A percentile compares a stretch with the other conserved stretches of the same genome.
phyloP scores from a whole-genome alignment of 2,113 vertebrate species.

The Hystrix brachyura region DNA sequence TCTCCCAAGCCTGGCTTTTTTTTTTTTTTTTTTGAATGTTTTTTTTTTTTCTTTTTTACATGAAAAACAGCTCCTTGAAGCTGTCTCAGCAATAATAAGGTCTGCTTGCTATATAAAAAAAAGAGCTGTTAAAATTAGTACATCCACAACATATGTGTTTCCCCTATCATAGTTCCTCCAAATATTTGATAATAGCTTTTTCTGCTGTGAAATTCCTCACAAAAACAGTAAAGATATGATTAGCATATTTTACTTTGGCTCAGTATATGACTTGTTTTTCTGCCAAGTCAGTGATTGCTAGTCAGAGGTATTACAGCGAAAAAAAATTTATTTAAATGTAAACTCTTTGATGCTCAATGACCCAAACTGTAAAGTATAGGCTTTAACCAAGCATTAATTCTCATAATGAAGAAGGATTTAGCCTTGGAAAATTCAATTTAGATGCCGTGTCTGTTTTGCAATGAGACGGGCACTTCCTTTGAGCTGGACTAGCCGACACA shows the following conservation, averaged over 20 bases:
- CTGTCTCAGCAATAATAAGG: not conserved
- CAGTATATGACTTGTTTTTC: not conserved
- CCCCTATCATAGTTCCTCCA: not conserved
- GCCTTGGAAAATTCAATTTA: not conserved
- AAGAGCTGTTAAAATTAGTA: constrained; percentile 53
- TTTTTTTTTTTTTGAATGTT: not conserved
- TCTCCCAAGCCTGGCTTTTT: not conserved
- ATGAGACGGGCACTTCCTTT: not conserved
- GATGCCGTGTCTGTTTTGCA: not conserved
- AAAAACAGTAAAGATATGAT: constrained; percentile 72
- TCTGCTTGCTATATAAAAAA: constrained; percentile 36
- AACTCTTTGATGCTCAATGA: not conserved
- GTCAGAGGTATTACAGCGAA: constrained; percentile 21
- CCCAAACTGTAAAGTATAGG: not conserved
- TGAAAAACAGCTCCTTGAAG: constrained; percentile 22
- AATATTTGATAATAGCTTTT: constrained; percentile 60
- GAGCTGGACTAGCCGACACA: constrained; percentile 20
- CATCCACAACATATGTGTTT: not conserved
- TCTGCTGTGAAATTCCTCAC: constrained; percentile 62
- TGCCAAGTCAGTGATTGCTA: not conserved
- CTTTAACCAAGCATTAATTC: constrained; percentile 12
- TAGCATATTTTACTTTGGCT: constrained; percentile 58
- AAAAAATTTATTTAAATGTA: constrained; percentile 37
- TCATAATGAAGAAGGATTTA: constrained; percentile 50
- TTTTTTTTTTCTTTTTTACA: too few relatives aligned